Evolutionary conservation across 2,888 invertebrate genomes (phyloP).

Genomic region (Rambutsinella grinnellia): DNA sequence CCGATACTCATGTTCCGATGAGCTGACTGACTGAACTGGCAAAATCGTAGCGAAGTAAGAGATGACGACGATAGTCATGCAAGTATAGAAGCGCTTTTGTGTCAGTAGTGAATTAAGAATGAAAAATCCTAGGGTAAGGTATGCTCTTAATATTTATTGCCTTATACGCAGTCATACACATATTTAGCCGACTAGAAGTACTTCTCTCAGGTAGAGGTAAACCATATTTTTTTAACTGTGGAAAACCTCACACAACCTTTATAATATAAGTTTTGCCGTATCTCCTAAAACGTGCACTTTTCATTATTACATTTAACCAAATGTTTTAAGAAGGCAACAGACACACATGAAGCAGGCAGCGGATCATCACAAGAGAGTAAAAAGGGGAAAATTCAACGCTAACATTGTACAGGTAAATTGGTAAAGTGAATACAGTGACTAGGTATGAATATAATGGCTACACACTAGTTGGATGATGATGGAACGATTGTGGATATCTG

Average conservation of each 20-base stretch:
- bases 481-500: not conserved
- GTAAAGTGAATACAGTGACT: not conserved
- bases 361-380: too few relatives aligned
- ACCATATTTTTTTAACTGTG: not conserved
- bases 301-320: not conserved
- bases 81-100: slow-evolving; percentile 25
- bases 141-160: not conserved
- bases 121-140: not conserved
- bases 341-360: not conserved
- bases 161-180: too few relatives aligned
- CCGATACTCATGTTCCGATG: slow-evolving; percentile 13
- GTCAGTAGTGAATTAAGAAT: slow-evolving; percentile 24
- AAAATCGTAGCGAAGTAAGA: slow-evolving; percentile 27
- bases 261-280: not conserved
- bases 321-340: not conserved
- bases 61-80: slow-evolving; percentile 30
- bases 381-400: too few relatives aligned
- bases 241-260: not conserved
- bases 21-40: slow-evolving; percentile 47
- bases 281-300: not conserved
- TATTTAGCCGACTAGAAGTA: too few relatives aligned
- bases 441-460: not conserved
- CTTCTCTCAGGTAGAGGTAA: too few relatives aligned
- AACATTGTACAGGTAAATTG: too few relatives aligned
- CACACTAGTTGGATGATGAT: not conserved